phyloP scores from a whole-genome alignment of 2,113 vertebrate genomes.

The Mastomys coucha region DNA sequence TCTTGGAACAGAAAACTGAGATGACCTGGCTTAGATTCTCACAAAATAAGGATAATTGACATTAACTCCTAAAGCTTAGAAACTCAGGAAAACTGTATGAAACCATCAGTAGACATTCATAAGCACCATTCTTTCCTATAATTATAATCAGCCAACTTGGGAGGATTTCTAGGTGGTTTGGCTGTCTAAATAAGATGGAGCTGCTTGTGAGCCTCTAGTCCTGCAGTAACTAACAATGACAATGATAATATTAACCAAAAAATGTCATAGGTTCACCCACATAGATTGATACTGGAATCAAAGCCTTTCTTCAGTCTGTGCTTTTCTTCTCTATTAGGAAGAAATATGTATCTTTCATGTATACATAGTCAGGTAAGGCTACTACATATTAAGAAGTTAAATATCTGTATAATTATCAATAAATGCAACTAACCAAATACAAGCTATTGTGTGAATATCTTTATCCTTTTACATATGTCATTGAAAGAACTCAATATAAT shows the following conservation, averaged over 20 bases:
- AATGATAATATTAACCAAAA: not conserved
- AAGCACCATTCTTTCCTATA: not conserved
- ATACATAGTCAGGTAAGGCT: not conserved
- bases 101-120: not conserved
- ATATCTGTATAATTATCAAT: not conserved
- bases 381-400: not conserved
- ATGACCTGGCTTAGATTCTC: not conserved
- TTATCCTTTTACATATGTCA: not conserved
- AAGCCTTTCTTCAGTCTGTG: not conserved
- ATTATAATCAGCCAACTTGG: not conserved
- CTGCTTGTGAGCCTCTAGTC: not conserved
- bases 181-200: not conserved
- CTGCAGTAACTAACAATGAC: not conserved
- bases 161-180: not conserved
- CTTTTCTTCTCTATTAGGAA: not conserved
- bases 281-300: not conserved
- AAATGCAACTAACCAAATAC: not conserved
- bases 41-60: not conserved
- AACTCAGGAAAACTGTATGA: not conserved
- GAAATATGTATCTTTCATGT: not conserved
- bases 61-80: not conserved
- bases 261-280: not conserved
- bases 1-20: not conserved
- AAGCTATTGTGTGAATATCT: not conserved
- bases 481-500: not conserved